Base-by-base conservation (phyloP, 92 coral and sea anemone genomes). In the Bergia sp. region DNA sequence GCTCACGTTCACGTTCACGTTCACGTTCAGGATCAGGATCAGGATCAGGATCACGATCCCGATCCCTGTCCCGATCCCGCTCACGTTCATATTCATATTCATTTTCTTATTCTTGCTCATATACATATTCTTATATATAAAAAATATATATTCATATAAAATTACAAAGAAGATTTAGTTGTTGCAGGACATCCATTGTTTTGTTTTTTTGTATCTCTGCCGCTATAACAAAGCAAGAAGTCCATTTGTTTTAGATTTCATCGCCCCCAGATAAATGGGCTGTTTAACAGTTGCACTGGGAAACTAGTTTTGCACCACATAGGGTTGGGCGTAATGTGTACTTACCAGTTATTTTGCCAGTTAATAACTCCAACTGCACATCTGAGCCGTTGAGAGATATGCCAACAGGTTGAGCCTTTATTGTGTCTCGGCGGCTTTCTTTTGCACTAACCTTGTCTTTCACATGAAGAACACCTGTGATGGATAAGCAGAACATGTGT, bases 351-450 rank as follows among this genome's bases (percentile, higher is more conserved):
- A 80, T 0, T 29, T 80, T 80, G 84, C 58, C 58, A 65, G 84
- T 55, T 11, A 80, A 13, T 13, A 80, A 5, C 44, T 80, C 69
- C 41, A 80, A 65, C 40, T 80, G 45, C 8, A 80, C 84, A 37
- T 80, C 69, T 55, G 84, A 80, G 11, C 84, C 84, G n/a, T 80
- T 80, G 64, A 80, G 9, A 49, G 84, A 53, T 8, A 80, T n/a
- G 3, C 84, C 84, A 13, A 80, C 69, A 3, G 84, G 84, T 23
- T 80, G 71, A 2, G 84, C 84, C 39, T 23, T 55, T 21, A 80
- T 80, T 9, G 84, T 80, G 69, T 80, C 84, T 11, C 84, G 84
- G 84, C 84, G 84, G 84, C 67, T 80, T 80, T 11, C 37, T 53
- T 53, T 2, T 10, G 12, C 65, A 15, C 29, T 53, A 0, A 1